Base-by-base conservation (phyloP, 92 coral and sea anemone genomes). In the Porites divaricata region DNA sequence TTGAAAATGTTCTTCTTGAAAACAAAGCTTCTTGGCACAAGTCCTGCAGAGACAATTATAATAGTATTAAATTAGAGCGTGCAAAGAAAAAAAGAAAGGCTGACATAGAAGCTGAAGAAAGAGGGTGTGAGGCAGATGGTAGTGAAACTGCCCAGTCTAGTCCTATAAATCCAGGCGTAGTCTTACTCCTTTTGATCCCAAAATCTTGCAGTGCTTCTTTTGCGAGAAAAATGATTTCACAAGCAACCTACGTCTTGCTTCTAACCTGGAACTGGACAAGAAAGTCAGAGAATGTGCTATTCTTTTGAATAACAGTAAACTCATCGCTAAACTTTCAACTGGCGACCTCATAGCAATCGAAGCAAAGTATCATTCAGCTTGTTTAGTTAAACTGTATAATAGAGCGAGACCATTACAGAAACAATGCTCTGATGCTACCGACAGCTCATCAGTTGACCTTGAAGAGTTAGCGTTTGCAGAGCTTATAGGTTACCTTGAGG, bases 401-500 rank as follows among this genome's bases (percentile, higher is more conserved):
- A 19, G 71, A 62, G 77, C 86, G 26, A 81, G 91, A 21, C 48
- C 75, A 20, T 77, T 86, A n/a, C n/a, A 64, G 77, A 79, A 79
- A 80, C 85, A 81, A 72, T 65, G 75, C 57, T 57, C 91, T 58
- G 59, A 91, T 49, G 49, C 83, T 83, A 77, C 53, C 53, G 81
- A 62, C 63, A 49, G 74, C 67, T 70, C 80, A 70, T 65, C 91
- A 66, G 75, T 67, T 24, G 81, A 81, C 71, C 79, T 79, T 62
- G 87, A 91, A 49, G 92, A 91, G 79, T 84, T 91, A 20, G 92
- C 88, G 10, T 91, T 91, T 81, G 92, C 90, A 61, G 95, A 88
- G 79, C 80, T 88, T 22, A 77, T 85, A 10, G 90, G 88, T 82
- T 85, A 88, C 76, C 81, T 88, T 49, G 95, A 91, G 13, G 95